Base-by-base conservation (phyloP, 23 tunicate genomes). In the Aplidium turbinatum region DNA sequence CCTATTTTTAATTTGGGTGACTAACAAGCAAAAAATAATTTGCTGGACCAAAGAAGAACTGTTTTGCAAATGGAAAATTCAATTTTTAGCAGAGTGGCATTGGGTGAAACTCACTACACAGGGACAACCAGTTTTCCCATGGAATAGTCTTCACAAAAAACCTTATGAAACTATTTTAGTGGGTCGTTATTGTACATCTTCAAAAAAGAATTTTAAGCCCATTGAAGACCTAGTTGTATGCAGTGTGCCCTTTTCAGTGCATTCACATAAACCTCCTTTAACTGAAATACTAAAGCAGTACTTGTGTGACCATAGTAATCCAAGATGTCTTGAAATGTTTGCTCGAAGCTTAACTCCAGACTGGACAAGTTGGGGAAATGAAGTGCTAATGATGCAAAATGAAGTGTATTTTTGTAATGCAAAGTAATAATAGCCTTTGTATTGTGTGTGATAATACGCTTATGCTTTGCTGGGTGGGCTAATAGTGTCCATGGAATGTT, bases 331-430 rank as follows among this genome's bases (percentile, higher is more conserved):
- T 11, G 97, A 91, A 74, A 55, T 91, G 57, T 91, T 91, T 84
- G 71, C 82, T 47, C 71, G 82, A 39, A 74, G 52, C 53, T 72
- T 91, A 21, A 66, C 68, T 1, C 74, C 91, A 3, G 56, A 33
- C 48, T 91, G 97, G 97, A 57, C 82, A 24, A 77, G 85, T 46
- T 91, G 97, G 97, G 97, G 97, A 0, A 91, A 91, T 79, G 92
- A 91, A 54, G 91, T 84, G 21, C 63, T 91, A 1, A 81, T 58
- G 60, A 29, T 91, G 81, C 97, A 91, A 72, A 66, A 91, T 57
- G 6, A 67, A 16, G 48, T 25, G 9, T 61, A 70, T 71, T 85
- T 79, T 80, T 69, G 48, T 27, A 9, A 63, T 63, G 19, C 7
- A 29, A 28, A n/a, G n/a, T n/a, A n/a, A n/a, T n/a, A n/a, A n/a